Conservation (phyloP, 2,113 vertebrate species). For the Galemys pyrenaicus region DNA sequence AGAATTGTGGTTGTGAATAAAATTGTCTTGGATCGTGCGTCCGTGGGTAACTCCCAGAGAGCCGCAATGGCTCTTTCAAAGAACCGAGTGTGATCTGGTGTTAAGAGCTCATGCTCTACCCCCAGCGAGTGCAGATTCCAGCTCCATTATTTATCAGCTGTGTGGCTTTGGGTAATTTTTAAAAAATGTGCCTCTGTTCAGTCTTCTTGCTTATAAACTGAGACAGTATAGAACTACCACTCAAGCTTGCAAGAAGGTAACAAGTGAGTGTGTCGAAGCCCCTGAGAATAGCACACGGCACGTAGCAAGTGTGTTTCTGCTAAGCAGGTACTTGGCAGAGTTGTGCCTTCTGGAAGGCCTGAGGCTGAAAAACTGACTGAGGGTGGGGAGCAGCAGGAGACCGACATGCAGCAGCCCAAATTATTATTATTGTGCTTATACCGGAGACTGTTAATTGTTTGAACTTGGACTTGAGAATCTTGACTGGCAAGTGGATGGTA, state of each 20-base stretch:
- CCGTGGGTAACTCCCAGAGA: neutral
- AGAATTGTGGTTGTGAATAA: neutral
- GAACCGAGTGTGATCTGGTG: neutral
- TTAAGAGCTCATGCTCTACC: neutral
- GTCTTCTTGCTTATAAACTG: neutral
- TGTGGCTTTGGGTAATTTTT: neutral
- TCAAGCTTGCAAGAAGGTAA: neutral
- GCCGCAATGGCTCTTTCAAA: neutral
- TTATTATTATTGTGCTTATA: neutral
- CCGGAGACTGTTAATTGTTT: neutral
- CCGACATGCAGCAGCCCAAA: neutral
- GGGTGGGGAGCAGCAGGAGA: neutral
- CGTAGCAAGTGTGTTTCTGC: neutral
- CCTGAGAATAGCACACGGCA: neutral
- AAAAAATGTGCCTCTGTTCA: neutral
- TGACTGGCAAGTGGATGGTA: neutral
- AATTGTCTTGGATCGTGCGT: neutral
- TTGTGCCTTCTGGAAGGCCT: neutral
- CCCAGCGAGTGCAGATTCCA: neutral
- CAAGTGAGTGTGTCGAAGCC: neutral
- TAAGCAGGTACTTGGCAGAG: too few species aligned
- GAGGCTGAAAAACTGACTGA: neutral
- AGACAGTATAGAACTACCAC: neutral
- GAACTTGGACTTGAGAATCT: neutral
- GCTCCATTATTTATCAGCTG: neutral